Base-by-base conservation (phyloP, 2,113 vertebrate genomes). In the Hydropotes inermis region DNA sequence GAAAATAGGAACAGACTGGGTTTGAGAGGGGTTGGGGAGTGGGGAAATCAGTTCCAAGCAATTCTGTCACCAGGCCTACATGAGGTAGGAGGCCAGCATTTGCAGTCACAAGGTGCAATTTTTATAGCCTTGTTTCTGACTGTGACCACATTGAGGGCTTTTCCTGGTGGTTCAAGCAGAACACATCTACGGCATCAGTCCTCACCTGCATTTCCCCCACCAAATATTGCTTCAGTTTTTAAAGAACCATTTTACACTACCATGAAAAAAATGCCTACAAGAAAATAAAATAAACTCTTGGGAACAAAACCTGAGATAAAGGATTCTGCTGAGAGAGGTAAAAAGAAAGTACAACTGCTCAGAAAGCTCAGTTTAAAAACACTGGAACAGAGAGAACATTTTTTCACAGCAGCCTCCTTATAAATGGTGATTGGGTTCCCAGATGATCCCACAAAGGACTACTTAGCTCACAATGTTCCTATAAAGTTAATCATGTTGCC, bases 381-480 rank as follows among this genome's bases (percentile, higher is more conserved):
- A 33, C 54, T 28, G 92, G 87, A 96, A 96, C 45, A 76, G 55
- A 91, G 50, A 97, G 76, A 36, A 92, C 95, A 92, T 94, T 96
- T 97, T 95, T 92, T 85, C 54, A 39, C 54, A 92, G 92, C 30
- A 82, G 45, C 76, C 60, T 74, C 25, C 45, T 97, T 97, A 95
- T 88, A 95, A 97, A 97, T 97, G 85, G 91, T 94, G 94, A 97
- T 92, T 88, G 81, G 67, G 15, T 96, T 97, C 94, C 92, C 94
- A 97, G 96, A 97, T 83, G 95, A 98, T 81, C 90, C 83, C 92
- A 93, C 92, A 96, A 87, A 96, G 95, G 87, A 82, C 79, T 23
- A 28, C 45, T 98, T 96, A 84, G 43, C 58, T 92, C 60, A 84
- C 70, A 92, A 2, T 55, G n/a, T 95, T 96, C 76, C 96, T 88